Base-by-base conservation (phyloP, 2,888 invertebrate species). In the Lingula anatina region DNA sequence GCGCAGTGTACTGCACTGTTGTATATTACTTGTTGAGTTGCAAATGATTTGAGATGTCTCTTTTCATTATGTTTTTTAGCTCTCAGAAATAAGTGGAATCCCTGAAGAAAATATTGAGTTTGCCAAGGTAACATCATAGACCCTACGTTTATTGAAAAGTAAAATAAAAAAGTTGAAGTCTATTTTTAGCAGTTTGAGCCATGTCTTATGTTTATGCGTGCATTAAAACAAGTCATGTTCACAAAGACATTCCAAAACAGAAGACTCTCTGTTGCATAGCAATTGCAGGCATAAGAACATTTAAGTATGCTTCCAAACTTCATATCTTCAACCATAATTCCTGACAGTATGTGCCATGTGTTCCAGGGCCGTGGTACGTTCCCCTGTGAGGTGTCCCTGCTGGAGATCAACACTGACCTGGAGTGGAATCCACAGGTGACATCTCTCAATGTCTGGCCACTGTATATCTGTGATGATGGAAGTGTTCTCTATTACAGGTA, bases 401-500 rank as follows among this genome's bases (percentile, higher is more conserved):
- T 85, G 47, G 82, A 80, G 58, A 80, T 86, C 24, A 82, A 84
- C 56, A 79, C 77, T 37, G 82, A 83, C 50, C 75, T 83, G 53
- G 83, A 81, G 47, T 87, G 86, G 87, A 81, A 81, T 59, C 78
- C 81, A 7, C 79, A 80, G 54, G 75, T 80, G 5, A 77, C 80
- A 5, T 74, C 79, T 31, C 66, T 83, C 43, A 81, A 83, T 47
- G 79, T 81, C 59, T 82, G 82, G 76, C 83, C 83, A 25, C 68
- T 83, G 31, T 81, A 79, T 57, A 80, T 83, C 51, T 78, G 79
- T 64, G 83, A 83, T 60, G 83, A 84, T 71, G 86, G 85, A 40
- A 79, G 80, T 62, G 80, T 86, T 48, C 82, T 86, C 63, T 83
- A 84, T 65, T 88, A 84, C 78, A 85, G 84, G 86, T 87, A 71